Percentiles rank a stretch among this genome's conserved stretches.
phyloP scores from a whole-genome alignment of 2,888 invertebrate species.

The Synergus laeviventris region DNA sequence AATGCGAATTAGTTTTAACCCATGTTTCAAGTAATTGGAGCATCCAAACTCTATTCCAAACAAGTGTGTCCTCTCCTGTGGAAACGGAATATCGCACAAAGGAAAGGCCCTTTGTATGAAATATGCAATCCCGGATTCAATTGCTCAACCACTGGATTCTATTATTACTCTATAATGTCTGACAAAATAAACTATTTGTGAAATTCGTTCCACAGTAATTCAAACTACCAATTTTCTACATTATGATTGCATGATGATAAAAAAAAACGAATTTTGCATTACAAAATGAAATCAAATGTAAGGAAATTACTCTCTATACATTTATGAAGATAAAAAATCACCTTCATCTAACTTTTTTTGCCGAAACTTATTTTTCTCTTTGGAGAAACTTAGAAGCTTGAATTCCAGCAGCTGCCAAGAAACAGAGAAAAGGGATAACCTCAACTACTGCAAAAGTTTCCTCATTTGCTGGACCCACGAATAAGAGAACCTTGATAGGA shows the following conservation, averaged over 20 bases:
- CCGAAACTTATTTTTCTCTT: neutral
- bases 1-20: neutral
- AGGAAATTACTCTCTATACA: too few relatives aligned
- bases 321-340: too few relatives aligned
- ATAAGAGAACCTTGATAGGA: neutral
- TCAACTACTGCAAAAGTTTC: constrained; percentile 43
- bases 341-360: neutral
- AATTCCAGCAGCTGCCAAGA: constrained; percentile 26
- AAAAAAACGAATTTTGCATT: too few relatives aligned
- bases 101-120: constrained; percentile 14
- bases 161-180: neutral
- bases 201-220: neutral
- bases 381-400: neutral
- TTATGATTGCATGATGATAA: neutral
- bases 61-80: neutral
- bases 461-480: constrained; percentile 45
- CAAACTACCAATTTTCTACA: neutral
- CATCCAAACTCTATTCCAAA: constrained; percentile 22
- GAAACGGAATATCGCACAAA: constrained; percentile 21
- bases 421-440: constrained; percentile 7
- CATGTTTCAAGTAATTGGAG: constrained; percentile 5
- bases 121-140: constrained; percentile 1
- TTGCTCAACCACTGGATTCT: neutral
- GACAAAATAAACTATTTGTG: neutral
- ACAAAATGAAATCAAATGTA: too few relatives aligned